phyloP scores from a whole-genome alignment of 2,888 invertebrate genomes.

The Yponomeuta malinellus region DNA sequence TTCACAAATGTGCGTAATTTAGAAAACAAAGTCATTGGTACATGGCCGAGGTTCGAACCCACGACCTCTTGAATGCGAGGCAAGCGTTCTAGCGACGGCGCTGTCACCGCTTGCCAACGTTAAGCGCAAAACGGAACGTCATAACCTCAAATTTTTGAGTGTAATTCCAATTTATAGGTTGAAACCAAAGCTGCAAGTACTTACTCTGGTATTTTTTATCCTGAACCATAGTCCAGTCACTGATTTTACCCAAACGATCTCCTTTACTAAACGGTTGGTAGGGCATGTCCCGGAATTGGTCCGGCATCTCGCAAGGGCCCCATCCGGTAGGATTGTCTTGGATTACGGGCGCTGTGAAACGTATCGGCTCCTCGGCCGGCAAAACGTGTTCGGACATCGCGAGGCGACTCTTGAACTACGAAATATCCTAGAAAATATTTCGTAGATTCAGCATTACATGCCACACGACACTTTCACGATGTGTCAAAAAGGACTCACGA shows the following conservation, averaged over 20 bases:
- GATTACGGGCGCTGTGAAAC: slow-evolving; percentile 83
- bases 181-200: slow-evolving; percentile 30
- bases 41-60: no score
- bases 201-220: slow-evolving; percentile 95
- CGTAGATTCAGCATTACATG: slow-evolving; percentile 34
- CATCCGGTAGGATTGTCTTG: slow-evolving; percentile 94
- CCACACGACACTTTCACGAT: slow-evolving; percentile 48
- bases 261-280: slow-evolving; percentile 99
- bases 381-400: slow-evolving; percentile 69
- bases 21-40: no score
- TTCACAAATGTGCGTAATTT: no score
- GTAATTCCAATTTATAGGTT: neutral
- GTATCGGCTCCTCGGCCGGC: slow-evolving; percentile 77
- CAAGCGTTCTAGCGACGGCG: no score
- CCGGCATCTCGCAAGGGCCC: slow-evolving; percentile 97
- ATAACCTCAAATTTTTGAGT: slow-evolving; percentile 9
- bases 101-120: neutral
- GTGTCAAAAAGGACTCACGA: neutral
- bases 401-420: slow-evolving; percentile 20
- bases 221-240: slow-evolving; percentile 98
- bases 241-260: slow-evolving; percentile 98
- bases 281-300: slow-evolving; percentile 96
- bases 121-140: slow-evolving; percentile 8
- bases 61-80: no score
- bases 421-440: slow-evolving; percentile 24